Conservation (phyloP, 2,797 vertebrate genomes). For the Poeciliopsis gracilis region DNA sequence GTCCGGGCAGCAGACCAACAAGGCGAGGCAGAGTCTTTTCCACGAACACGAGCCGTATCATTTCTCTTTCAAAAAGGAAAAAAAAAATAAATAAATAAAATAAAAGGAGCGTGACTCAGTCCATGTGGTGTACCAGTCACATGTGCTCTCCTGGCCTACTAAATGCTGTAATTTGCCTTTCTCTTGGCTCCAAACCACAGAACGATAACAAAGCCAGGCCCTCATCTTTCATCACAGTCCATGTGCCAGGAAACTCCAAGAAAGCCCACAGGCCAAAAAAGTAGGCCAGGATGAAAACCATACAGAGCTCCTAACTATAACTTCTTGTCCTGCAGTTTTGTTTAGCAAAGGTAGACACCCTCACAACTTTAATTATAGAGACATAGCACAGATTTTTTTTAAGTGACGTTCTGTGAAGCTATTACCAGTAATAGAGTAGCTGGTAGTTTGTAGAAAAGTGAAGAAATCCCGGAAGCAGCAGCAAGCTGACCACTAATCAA, state of each 20-base stretch:
- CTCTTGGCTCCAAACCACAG: constrained; percentile 65
- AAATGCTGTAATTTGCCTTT: constrained; percentile 69
- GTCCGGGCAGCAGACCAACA: constrained; percentile 29
- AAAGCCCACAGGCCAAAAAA: constrained; percentile 53
- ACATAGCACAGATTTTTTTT: background rate
- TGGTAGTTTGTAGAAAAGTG: background rate
- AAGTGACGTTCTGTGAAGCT: background rate
- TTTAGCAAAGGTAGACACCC: constrained; percentile 7
- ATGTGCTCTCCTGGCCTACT: constrained; percentile 76
- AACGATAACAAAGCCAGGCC: constrained; percentile 65
- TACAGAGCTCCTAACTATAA: constrained; percentile 8
- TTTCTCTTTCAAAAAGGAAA: constrained; percentile 20
- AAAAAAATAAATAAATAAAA: constrained; percentile 16
- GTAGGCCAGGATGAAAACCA: constrained; percentile 43
- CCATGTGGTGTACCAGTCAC: constrained; percentile 80
- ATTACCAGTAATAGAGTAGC: background rate
- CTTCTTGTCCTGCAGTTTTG: constrained; percentile 1
- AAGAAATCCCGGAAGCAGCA: background rate
- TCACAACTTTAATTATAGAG: background rate
- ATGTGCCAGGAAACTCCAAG: constrained; percentile 59
- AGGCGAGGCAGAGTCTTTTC: constrained; percentile 68
- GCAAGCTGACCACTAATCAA: background rate
- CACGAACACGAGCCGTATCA: constrained; percentile 63
- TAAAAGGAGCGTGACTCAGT: constrained; percentile 57
- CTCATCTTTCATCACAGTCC: constrained; percentile 57